Conservation (phyloP, 2,888 invertebrate genomes). For the Craniophora ligustri region DNA sequence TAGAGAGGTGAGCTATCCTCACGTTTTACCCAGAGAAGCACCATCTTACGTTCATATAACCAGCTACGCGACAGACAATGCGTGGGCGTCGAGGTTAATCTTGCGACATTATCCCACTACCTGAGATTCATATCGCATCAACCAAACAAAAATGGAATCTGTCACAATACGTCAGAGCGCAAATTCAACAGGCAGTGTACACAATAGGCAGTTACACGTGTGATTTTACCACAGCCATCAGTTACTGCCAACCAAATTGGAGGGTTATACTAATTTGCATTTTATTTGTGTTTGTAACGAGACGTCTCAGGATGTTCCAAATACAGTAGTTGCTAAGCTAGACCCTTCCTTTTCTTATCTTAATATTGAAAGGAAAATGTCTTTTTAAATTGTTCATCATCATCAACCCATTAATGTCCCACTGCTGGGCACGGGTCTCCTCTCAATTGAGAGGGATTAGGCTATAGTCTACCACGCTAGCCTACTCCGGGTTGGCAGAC, state of each 20-base stretch:
- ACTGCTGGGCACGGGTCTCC: too few relatives aligned
- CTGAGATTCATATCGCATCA: constrained; percentile 42
- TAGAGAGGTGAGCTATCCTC: background rate
- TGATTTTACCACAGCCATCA: constrained; percentile 46
- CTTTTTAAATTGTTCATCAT: too few relatives aligned
- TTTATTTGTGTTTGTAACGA: constrained; percentile 3
- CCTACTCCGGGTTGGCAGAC: too few relatives aligned
- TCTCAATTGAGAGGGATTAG: too few relatives aligned
- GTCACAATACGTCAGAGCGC: constrained; percentile 25
- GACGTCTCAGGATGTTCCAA: background rate
- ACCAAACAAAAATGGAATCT: constrained; percentile 26
- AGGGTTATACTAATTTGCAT: constrained; percentile 25
- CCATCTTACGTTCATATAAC: constrained; percentile 26
- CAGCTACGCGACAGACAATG: constrained; percentile 54
- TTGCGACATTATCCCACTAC: constrained; percentile 58
- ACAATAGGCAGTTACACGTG: constrained; percentile 61
- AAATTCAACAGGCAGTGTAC: constrained; percentile 23
- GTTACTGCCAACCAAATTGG: constrained; percentile 38
- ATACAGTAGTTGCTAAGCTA: too few relatives aligned
- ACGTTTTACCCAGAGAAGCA: too few relatives aligned
- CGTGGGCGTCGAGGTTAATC: constrained; percentile 59
- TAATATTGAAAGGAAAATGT: too few relatives aligned
- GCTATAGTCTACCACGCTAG: too few relatives aligned
- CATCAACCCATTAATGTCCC: too few relatives aligned
- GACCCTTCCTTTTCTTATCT: too few relatives aligned